Evolutionary conservation across 2,888 invertebrate genomes (phyloP).

Genomic region (Amblyteles armatorius): DNA sequence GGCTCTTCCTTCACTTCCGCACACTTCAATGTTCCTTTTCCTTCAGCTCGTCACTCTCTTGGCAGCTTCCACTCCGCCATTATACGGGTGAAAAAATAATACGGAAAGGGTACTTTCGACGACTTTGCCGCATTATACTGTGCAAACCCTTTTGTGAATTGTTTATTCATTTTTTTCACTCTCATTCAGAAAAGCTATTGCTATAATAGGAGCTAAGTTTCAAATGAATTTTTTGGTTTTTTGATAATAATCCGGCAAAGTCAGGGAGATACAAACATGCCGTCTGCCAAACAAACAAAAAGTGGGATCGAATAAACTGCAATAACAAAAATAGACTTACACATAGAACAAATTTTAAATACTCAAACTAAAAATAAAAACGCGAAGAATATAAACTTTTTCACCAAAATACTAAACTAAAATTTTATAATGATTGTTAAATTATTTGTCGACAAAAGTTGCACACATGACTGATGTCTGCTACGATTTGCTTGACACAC

Average conservation of each 20-base stretch:
- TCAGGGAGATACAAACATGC: not conserved
- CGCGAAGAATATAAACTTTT: not conserved
- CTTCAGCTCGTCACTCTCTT: slow-evolving; percentile 23
- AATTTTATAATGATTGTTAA: not conserved
- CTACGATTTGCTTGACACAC: not conserved
- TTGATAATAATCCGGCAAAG: not conserved
- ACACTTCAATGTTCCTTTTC: slow-evolving; percentile 14
- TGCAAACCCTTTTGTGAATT: not conserved
- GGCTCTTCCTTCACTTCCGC: slow-evolving; percentile 4
- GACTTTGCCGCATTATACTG: not conserved
- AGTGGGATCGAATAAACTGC: no score
- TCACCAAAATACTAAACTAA: not conserved
- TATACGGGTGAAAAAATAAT: slow-evolving; percentile 2
- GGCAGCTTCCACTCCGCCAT: slow-evolving; percentile 43
- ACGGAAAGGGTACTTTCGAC: not conserved
- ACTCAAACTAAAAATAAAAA: not conserved
- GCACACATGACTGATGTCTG: not conserved
- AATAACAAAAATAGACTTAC: no score
- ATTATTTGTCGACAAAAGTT: not conserved
- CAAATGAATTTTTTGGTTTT: not conserved
- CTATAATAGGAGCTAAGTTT: not conserved
- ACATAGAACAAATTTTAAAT: not conserved
- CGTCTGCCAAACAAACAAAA: no score
- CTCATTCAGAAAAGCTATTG: not conserved
- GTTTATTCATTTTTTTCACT: not conserved